phyloP scores from a whole-genome alignment of 1,140 invertebrate species.

The Tetramorium alpestre region DNA sequence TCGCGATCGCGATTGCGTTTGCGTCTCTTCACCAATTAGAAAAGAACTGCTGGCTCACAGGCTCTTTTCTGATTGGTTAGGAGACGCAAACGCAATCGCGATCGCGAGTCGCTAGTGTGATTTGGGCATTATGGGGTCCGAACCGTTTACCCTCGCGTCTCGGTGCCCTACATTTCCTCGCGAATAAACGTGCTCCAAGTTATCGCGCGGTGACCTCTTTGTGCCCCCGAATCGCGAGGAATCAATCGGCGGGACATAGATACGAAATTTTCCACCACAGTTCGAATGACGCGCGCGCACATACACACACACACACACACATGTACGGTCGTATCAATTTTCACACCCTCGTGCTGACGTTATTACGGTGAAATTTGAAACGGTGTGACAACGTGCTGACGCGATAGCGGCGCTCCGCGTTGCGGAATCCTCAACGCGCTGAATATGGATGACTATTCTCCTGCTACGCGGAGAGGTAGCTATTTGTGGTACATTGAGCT shows the following conservation, averaged over 20 bases:
- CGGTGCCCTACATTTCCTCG: background rate
- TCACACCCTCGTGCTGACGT: conserved; percentile 65
- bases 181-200: background rate
- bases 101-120: no score
- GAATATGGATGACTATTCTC: conserved; percentile 82
- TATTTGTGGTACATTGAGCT: conserved; percentile 81
- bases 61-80: no score
- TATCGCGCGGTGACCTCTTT: background rate
- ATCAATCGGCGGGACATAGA: conserved; percentile 25
- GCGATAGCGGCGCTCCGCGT: conserved; percentile 75
- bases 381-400: conserved; percentile 74
- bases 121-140: background rate
- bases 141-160: background rate
- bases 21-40: no score
- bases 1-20: no score
- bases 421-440: conserved; percentile 74
- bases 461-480: conserved; percentile 65
- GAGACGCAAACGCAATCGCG: no score
- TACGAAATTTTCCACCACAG: conserved; percentile 40
- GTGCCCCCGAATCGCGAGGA: background rate
- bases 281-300: background rate
- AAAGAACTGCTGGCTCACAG: no score
- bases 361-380: conserved; percentile 72
- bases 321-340: conserved; percentile 62
- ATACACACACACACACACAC: background rate